Percentiles rank a stretch among this genome's conserved stretches.
Conservation (phyloP, 2,113 vertebrate species). For the Raja brachyura region DNA sequence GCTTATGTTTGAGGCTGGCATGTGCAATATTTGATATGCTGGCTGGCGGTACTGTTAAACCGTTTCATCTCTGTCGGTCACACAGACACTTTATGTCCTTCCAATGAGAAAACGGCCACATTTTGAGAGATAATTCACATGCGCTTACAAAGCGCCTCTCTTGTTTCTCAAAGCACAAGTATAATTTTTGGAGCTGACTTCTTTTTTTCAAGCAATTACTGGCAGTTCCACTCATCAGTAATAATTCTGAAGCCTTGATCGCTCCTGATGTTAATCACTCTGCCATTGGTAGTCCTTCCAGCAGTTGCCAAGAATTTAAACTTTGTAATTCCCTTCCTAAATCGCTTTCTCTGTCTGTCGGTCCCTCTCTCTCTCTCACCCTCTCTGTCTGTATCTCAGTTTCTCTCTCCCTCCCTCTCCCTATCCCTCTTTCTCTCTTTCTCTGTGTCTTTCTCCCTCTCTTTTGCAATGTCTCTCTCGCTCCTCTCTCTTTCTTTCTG, state of each 20-base stretch:
- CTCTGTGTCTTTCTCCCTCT: too few species aligned
- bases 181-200: neutral
- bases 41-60: neutral
- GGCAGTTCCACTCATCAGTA: neutral
- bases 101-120: neutral
- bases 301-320: neutral
- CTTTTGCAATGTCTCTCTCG: too few species aligned
- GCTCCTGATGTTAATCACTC: neutral
- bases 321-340: neutral
- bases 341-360: neutral
- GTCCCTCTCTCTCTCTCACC: neutral
- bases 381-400: neutral
- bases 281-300: neutral
- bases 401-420: neutral
- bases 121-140: neutral
- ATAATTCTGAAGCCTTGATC: neutral
- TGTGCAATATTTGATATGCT: constrained; percentile 5
- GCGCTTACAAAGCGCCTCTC: neutral
- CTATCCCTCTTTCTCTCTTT: too few species aligned
- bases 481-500: too few species aligned
- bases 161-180: neutral
- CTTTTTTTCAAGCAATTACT: neutral
- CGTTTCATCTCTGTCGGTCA: constrained; percentile 17
- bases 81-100: neutral
- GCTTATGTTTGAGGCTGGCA: constrained; percentile 14